Evolutionary conservation across 2,888 invertebrate species (phyloP), one percentile per base, ranked within the genome.

Genomic region (Heteropelma amictum): DNA sequence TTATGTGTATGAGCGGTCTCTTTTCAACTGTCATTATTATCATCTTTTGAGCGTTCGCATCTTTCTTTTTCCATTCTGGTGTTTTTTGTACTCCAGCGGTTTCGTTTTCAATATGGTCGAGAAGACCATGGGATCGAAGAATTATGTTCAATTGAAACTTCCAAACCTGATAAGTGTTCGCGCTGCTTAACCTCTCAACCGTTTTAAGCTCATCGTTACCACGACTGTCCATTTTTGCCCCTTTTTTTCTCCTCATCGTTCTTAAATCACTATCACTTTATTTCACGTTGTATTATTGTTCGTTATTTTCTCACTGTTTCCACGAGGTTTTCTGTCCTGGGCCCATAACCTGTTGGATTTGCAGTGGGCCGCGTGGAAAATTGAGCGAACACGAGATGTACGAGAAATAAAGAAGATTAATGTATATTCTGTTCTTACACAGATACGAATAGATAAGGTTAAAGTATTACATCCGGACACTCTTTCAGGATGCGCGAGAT

Each of bases 41-140:
- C 6, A 82, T 75, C 35, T 65, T 80, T 61, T 83, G 81, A 4
- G 80, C 83, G 2, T 64, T 54, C 0, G 69, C 68, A 56, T 83
- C 82, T 2, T 65, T 64, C 28, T 74, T 79, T 5, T 54, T 51
- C 77, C 82, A 83, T 0, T 21, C 30, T n/a, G 65, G 2, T 2
- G 35, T 53, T 19, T 51, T 23, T 65, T 19, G 21, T 7, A 4
- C n/a, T 26, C 17, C 26, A 1, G 35, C 26, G 1, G 12, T 1
- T 23, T 21, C 47, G 1, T 14, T 8, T 1, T 33, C 26, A 1
- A 49, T 49, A 8, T 47, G 33, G 3, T 35, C 42, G 6, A 40
- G 5, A 2, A 67, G n/a, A 5, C 54, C 53, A 7, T 35, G n/a
- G 4, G 67, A 12, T 12, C 47, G 26, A 19, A 67, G 23, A 7